These are phyloP conservation scores for Drosophila flavopinicola DNA, from an alignment of 2,888 invertebrate species.

Conservation along the genomic window DNA sequence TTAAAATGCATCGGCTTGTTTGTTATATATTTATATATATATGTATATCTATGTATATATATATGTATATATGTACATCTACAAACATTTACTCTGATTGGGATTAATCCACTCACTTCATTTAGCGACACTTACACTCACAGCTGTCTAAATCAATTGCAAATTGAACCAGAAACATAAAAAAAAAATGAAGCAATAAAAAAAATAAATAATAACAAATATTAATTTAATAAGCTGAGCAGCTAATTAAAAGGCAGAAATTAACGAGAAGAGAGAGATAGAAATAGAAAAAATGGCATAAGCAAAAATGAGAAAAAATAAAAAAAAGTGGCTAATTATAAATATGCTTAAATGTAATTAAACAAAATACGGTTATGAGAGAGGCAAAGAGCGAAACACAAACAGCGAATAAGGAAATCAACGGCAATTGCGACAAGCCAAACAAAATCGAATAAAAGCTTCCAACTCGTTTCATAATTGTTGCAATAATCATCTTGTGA, in stretches of 20 bases:
- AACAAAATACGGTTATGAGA: constrained; percentile 11
- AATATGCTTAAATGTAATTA: constrained; percentile 28
- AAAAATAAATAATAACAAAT: constrained; percentile 2
- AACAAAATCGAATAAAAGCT: constrained; percentile 19
- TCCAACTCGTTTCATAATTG: constrained; percentile 43
- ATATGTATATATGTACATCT: too few relatives aligned
- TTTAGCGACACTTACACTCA: neutral
- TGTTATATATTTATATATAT: too few relatives aligned
- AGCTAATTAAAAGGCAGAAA: too few relatives aligned
- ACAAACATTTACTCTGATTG: too few relatives aligned
- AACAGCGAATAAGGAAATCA: constrained; percentile 40
- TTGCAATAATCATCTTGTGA: constrained; percentile 40
- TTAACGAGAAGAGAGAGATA: constrained; percentile 1
- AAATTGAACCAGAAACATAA: constrained; percentile 23
- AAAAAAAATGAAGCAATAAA: neutral
- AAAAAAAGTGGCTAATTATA: constrained; percentile 24
- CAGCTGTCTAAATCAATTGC: constrained; percentile 16
- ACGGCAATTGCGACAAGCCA: constrained; percentile 24
- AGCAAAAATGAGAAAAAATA: constrained; percentile 5
- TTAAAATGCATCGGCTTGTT: too few relatives aligned
- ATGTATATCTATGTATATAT: too few relatives aligned
- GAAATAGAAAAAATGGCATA: neutral
- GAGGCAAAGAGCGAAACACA: neutral
- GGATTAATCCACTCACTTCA: too few relatives aligned
- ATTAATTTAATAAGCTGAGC: neutral